phyloP scores from a whole-genome alignment of 2,888 invertebrate genomes.

The Mesorhabditis belari region DNA sequence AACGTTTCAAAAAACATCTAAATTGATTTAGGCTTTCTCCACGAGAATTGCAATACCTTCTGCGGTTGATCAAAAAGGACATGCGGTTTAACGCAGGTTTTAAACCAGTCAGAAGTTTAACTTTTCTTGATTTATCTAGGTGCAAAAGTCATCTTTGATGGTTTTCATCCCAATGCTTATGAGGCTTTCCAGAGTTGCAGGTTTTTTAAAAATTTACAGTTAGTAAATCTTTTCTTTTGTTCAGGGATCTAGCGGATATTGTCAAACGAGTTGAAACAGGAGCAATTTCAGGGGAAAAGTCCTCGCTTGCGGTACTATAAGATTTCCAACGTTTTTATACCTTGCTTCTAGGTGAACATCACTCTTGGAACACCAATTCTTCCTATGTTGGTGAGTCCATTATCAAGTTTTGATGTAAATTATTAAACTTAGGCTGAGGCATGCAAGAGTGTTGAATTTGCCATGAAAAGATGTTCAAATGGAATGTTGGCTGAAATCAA shows the following conservation, averaged over 20 bases:
- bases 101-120: too few relatives aligned
- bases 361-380: slow-evolving; percentile 80
- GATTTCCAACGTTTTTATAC: slow-evolving; percentile 56
- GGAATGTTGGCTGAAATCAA: slow-evolving; percentile 90
- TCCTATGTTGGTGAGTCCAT: slow-evolving; percentile 70
- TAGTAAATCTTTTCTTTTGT: too few relatives aligned
- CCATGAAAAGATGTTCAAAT: slow-evolving; percentile 81
- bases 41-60: slow-evolving; percentile 76
- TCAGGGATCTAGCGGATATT: slow-evolving; percentile 15
- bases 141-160: slow-evolving; percentile 73
- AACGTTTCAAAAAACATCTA: too few relatives aligned
- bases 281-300: too few relatives aligned
- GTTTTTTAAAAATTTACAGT: background rate
- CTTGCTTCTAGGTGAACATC: too few relatives aligned
- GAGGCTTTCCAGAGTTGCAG: slow-evolving; percentile 68
- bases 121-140: too few relatives aligned
- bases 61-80: slow-evolving; percentile 82
- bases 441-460: slow-evolving; percentile 81
- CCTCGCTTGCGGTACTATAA: slow-evolving; percentile 33
- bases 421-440: slow-evolving; percentile 68
- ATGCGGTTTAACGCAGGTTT: slow-evolving; percentile 63
- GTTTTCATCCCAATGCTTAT: slow-evolving; percentile 76
- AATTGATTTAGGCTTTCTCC: too few relatives aligned
- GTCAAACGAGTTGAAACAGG: slow-evolving; percentile 14
- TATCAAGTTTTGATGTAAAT: background rate